Evolutionary conservation across 1,140 invertebrate genomes (phyloP), one percentile per base, ranked within the genome.

Genomic region (Anadara kagoshimensis): DNA sequence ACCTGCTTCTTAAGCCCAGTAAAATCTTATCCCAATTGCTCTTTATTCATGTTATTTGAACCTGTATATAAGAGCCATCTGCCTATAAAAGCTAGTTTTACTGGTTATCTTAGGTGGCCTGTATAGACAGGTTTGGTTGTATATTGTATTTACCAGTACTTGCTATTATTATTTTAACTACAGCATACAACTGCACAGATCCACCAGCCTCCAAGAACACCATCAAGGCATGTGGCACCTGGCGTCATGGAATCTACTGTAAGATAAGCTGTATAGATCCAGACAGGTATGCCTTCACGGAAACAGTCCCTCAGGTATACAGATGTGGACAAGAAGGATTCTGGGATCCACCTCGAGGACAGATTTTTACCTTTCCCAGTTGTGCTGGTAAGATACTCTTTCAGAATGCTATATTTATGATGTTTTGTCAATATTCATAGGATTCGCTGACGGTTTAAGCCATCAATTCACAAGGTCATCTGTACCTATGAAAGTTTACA

Each of bases 321-420:
- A 69, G 54, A 44, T 84, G 83, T 78, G 83, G 81, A 20, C 45
- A 67, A n/a, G 73, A 76, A 22, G 83, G 83, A 18, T 72, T 78
- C 24, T 84, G 83, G 83, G 78, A 80, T 47, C 81, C 81, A 36
- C 74, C 83, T 1, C 75, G 73, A 18, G 78, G 78, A 36, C 71
- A 71, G 18, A 76, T 78, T 24, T 83, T 81, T 47, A 62, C 54
- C 10, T 80, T 81, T 26, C 79, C 81, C 59, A 59, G 62, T 12
- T 83, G 81, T 73, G 75, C 83, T 54, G 68, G 83, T 84, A 70
- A 76, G 71, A 71, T 1, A 47, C 3, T 58, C 24, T 44, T 44
- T 24, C 24, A 47, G 20, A 5, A 47, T n/a, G 20, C 26, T 16
- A 41, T 14, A 22, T 62, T 18, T 18, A 4, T 41, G 18, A n/a